phyloP scores from a whole-genome alignment of 2,113 vertebrate genomes.

The Gopherus flavomarginatus region DNA sequence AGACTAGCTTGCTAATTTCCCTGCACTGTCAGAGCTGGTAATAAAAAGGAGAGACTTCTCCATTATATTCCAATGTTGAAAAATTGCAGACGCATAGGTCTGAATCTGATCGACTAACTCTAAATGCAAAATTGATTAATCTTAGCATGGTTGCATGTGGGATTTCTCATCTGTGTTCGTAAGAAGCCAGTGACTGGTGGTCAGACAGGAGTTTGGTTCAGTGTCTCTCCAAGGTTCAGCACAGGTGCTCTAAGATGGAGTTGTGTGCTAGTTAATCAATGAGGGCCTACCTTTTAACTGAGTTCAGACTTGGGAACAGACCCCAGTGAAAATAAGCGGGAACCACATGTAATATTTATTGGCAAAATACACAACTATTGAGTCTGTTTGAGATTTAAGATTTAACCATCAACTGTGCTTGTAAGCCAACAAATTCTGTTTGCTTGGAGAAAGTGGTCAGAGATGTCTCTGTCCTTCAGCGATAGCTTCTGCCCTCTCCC shows the following conservation, averaged over 20 bases:
- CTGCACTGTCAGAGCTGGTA: neutral
- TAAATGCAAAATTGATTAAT: neutral
- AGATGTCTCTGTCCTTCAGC: neutral
- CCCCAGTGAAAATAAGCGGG: neutral
- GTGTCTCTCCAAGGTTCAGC: neutral
- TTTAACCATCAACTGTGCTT: neutral
- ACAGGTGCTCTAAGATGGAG: neutral
- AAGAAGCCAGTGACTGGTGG: neutral
- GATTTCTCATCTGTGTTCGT: neutral
- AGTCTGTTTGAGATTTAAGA: neutral
- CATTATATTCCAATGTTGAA: rapidly evolving
- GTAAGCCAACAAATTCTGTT: neutral
- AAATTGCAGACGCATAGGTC: neutral
- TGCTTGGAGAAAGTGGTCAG: neutral
- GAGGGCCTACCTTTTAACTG: neutral
- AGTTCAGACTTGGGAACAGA: neutral
- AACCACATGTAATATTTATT: neutral
- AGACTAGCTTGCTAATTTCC: neutral
- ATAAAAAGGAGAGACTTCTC: neutral
- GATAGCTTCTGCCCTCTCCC: neutral
- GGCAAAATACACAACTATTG: neutral
- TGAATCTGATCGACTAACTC: neutral
- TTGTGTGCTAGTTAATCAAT: neutral
- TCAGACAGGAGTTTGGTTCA: neutral
- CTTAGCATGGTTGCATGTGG: neutral